A percentile compares a stretch with the other conserved stretches of the same genome.
Evolutionary conservation across 1,140 invertebrate species (phyloP).

Genomic region (Brachystomella parvula): DNA sequence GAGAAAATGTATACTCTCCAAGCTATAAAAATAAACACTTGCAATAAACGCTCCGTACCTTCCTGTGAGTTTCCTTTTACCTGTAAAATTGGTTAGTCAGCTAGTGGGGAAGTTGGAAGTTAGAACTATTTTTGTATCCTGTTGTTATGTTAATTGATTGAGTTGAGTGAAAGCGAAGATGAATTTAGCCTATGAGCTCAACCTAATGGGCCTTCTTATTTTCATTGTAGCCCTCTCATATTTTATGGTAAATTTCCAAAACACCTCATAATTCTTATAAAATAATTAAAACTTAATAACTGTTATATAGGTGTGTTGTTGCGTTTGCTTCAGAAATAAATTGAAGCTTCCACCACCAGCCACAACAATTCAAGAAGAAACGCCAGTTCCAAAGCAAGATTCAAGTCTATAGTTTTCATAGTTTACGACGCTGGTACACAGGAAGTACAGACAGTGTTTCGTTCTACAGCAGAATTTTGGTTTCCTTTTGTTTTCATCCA

Average conservation of each 20-base stretch:
- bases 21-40: too few relatives aligned
- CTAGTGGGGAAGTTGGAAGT: background rate
- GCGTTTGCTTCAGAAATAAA: background rate
- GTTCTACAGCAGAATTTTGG: too few relatives aligned
- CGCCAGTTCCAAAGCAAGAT: too few relatives aligned
- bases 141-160: background rate
- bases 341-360: background rate
- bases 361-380: too few relatives aligned
- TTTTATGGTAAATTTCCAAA: background rate
- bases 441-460: too few relatives aligned
- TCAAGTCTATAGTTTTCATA: too few relatives aligned
- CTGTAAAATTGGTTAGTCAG: background rate
- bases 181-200: background rate
- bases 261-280: background rate
- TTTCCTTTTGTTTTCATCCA: too few relatives aligned
- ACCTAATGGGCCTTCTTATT: slow-evolving; percentile 1
- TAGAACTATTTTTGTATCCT: background rate
- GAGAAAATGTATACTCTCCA: too few relatives aligned
- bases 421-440: too few relatives aligned
- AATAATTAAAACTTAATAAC: background rate
- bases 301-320: slow-evolving; percentile 1
- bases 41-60: background rate
- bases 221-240: background rate
- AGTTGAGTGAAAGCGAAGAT: background rate
- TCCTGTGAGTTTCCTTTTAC: background rate